These are phyloP conservation scores for Micromesistius poutassou DNA, from an alignment of 2,797 vertebrate genomes.

Conservation along the genomic window DNA sequence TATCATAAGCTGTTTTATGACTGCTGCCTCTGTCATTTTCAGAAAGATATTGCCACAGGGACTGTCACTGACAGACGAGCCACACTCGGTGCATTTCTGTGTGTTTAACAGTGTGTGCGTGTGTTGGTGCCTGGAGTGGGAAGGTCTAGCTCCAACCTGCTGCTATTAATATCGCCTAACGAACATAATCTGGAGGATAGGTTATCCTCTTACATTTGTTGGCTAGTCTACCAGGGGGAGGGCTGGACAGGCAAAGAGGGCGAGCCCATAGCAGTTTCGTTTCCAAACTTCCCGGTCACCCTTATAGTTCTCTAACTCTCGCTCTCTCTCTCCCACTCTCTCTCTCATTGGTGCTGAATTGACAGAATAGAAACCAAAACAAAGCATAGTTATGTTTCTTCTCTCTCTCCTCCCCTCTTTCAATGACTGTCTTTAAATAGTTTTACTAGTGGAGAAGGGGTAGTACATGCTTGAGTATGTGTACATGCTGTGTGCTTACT, in stretches of 20 bases:
- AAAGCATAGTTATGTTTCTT: slow-evolving; percentile 66
- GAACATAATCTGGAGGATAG: slow-evolving; percentile 80
- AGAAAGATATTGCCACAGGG: slow-evolving; percentile 45
- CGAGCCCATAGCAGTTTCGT: slow-evolving; percentile 53
- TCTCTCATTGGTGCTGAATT: slow-evolving; percentile 26
- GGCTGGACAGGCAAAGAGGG: slow-evolving; percentile 39
- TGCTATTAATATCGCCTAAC: slow-evolving; percentile 92
- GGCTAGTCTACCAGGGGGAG: slow-evolving; percentile 59
- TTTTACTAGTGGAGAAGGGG: slow-evolving; percentile 34
- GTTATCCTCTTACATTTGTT: slow-evolving; percentile 84
- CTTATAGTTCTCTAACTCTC: slow-evolving; percentile 34
- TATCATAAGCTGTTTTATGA: not conserved
- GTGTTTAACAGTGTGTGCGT: slow-evolving; percentile 34
- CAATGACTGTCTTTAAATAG: slow-evolving; percentile 22
- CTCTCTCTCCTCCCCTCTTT: slow-evolving; percentile 23
- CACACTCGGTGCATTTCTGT: slow-evolving; percentile 29
- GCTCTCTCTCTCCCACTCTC: slow-evolving; percentile 2
- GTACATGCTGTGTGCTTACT: slow-evolving; percentile 23
- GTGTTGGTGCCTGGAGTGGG: slow-evolving; percentile 35
- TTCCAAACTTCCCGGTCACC: slow-evolving; percentile 30
- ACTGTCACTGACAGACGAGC: slow-evolving; percentile 70
- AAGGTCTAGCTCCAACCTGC: slow-evolving; percentile 72
- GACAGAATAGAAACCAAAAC: slow-evolving; percentile 66
- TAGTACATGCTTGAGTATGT: slow-evolving; percentile 18
- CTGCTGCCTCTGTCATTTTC: slow-evolving; percentile 5